Conservation (phyloP, 30 jellyfish, hydroid and myxozoan species). For the Turritopsis rubra region DNA sequence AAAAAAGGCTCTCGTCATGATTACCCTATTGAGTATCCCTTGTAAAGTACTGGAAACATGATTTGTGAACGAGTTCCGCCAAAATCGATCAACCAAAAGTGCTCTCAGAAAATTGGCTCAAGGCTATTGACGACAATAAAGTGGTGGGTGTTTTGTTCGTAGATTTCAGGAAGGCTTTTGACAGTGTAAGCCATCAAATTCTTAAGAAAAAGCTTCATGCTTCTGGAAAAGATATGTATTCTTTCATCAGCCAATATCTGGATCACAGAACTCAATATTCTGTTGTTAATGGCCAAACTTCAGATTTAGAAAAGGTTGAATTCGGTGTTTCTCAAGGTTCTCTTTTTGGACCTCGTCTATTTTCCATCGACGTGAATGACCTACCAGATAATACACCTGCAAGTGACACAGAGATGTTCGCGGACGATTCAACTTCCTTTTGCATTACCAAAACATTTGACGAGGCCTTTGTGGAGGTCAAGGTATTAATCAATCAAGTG, state of each 20-base stretch:
- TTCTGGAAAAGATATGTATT: neutral
- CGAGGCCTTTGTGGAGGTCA: neutral
- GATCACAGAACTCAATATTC: neutral
- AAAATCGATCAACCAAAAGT: constrained; percentile 37
- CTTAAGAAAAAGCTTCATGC: too few species aligned
- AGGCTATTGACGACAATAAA: constrained; percentile 26
- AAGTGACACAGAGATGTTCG: neutral
- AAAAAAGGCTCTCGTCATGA: too few species aligned
- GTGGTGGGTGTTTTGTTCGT: constrained; percentile 32
- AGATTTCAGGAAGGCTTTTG: constrained; percentile 48
- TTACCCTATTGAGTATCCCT: constrained; percentile 35
- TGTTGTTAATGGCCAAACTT: neutral
- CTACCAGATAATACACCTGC: neutral
- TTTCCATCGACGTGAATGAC: neutral
- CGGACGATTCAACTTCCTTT: neutral
- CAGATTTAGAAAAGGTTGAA: neutral
- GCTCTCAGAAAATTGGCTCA: constrained; percentile 41
- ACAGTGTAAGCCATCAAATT: constrained; percentile 28
- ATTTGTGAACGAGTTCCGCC: constrained; percentile 20
- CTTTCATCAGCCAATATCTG: neutral
- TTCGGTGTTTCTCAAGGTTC: neutral
- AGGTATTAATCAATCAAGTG: neutral
- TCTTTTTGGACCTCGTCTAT: neutral
- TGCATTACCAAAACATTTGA: neutral
- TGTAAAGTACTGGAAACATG: constrained; percentile 31